Percentiles rank a stretch among this genome's conserved stretches.
phyloP scores from a whole-genome alignment of 2,888 invertebrate species.

The Lasioglossum figueresi region DNA sequence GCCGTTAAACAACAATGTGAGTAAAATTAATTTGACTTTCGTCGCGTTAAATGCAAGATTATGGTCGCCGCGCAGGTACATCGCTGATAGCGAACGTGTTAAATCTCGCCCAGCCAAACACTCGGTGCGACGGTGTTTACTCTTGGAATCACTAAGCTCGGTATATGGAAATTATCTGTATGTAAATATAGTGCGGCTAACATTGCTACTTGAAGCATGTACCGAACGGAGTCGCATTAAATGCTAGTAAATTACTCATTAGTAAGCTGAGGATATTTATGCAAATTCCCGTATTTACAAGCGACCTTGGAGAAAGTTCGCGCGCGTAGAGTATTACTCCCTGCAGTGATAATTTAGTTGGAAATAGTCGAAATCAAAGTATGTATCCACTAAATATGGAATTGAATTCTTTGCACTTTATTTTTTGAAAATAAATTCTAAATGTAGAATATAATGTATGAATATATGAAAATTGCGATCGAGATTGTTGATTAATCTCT shows the following conservation, averaged over 20 bases:
- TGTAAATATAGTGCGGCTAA: not conserved
- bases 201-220: not conserved
- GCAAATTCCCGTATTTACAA: not conserved
- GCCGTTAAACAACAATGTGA: not conserved
- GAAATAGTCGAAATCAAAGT: not conserved
- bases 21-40: constrained; percentile 1
- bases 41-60: not conserved
- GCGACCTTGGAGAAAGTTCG: not conserved
- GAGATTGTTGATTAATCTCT: not conserved
- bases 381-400: not conserved
- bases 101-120: not conserved
- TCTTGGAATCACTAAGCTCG: not conserved
- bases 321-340: not conserved
- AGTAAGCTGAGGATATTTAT: not conserved
- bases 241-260: constrained; percentile 7
- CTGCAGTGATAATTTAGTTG: not conserved
- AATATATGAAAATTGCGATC: not conserved
- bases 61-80: not conserved
- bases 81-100: not conserved
- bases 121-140: not conserved
- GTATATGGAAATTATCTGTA: constrained; percentile 3
- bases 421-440: not conserved
- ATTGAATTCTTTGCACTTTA: not conserved
- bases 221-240: not conserved
- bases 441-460: not conserved